Base-by-base conservation (phyloP, 2,797 vertebrate genomes). In the Acridotheres tristis region DNA sequence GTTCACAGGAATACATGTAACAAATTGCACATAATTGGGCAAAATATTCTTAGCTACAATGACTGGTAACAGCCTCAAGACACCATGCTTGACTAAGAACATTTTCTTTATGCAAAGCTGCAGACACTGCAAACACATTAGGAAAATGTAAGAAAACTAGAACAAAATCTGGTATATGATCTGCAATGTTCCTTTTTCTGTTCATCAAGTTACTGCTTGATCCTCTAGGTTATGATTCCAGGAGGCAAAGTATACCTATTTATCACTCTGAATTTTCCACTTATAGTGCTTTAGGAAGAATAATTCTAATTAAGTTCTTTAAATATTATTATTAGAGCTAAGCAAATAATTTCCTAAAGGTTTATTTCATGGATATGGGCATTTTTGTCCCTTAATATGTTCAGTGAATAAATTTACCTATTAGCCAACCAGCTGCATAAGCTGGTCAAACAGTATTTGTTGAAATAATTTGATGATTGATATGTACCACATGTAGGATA, bases 381-480 rank as follows among this genome's bases (percentile, higher is more conserved):
- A 78, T 69, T 88, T 95, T 85, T 88, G 58, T 91, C 26, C 40
- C 23, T 91, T 78, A 81, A 88, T 83, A 91, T 55, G 47, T 65
- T 89, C 65, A 85, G 40, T 69, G 50, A 93, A 85, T 79, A 55
- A 30, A 88, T 89, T 85, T 83, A 80, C 65, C 23, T 89, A 71
- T 68, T 93, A 95, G 54, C 74, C 72, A 93, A 88, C 36, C 38
- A 85, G 34, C 34, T 81, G 50, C 65, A 72, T 88, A 85, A 85
- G 36, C 55, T 91, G 82, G 85, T 88, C 89, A 95, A 95, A 93
- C 12, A 75, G 11, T 66, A 68, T 95, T 96, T 92, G 58, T 61
- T 92, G 47, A 80, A 89, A 74, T 83, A 5, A 89, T 84, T 69
- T 81, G 66, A 88, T 81, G 43, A 89, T 43, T 85, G 68, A 85